Conservation (phyloP, 2,113 vertebrate genomes). For the Odocoileus virginianus region DNA sequence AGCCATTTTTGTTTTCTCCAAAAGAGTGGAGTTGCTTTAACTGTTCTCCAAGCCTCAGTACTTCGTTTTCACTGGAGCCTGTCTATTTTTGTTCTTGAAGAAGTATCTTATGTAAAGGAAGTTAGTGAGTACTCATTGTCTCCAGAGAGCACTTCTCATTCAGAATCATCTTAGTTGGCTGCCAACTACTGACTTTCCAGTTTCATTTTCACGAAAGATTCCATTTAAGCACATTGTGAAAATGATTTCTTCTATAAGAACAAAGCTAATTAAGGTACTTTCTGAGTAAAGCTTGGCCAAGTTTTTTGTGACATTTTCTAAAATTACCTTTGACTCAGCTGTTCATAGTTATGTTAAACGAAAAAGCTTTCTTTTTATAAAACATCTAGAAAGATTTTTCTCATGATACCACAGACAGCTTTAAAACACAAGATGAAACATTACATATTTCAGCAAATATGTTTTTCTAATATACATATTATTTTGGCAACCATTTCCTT, state of each 20-base stretch:
- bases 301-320: conserved; percentile 52
- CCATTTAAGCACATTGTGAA: conserved; percentile 21
- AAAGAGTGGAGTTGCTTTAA: background rate
- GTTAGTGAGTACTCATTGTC: background rate
- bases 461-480: conserved; percentile 27
- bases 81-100: conserved; percentile 11
- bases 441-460: conserved; percentile 2
- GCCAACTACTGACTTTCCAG: conserved; percentile 28
- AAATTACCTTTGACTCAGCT: conserved; percentile 35
- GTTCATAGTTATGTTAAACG: conserved; percentile 32
- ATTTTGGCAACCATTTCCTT: conserved; percentile 17
- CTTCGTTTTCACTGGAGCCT: conserved; percentile 18
- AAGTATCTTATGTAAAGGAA: background rate
- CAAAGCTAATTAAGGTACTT: conserved; percentile 51
- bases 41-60: background rate
- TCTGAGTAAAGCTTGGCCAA: conserved; percentile 24
- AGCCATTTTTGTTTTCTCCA: conserved; percentile 18
- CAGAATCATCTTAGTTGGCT: conserved; percentile 40
- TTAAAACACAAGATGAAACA: conserved; percentile 34
- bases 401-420: background rate
- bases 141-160: conserved; percentile 31
- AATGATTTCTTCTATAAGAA: conserved; percentile 33
- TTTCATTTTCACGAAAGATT: conserved; percentile 44
- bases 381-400: background rate
- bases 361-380: conserved; percentile 48